Evolutionary conservation across 1,140 invertebrate genomes (phyloP), one percentile per base, ranked within the genome.

Genomic region (Aphelinus certus): DNA sequence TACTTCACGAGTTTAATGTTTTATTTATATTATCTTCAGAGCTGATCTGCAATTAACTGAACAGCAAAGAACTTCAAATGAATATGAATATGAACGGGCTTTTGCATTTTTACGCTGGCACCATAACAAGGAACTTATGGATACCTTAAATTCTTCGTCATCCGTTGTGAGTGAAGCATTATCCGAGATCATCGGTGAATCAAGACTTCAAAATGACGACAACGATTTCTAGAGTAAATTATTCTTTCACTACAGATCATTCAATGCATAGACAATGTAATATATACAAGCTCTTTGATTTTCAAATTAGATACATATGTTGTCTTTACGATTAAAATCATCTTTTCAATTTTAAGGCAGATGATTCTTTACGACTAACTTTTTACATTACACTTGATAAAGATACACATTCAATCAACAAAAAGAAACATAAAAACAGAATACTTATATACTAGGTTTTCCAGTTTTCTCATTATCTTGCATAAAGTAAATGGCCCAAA

Each of bases 21-120:
- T 10, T 5, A 26, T 26, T 26, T 26, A 26, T 26, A 26, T 26
- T 26, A 26, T 26, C 81, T 79, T 63, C 68, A 81, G 81, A 74
- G 43, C 71, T 45, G 79, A 77, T 64, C 74, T 68, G 58, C 73
- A 78, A 47, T 77, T 82, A 26, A 26, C 26, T 26, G 26, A 26
- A 26, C 26, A 26, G 51, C 76, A 77, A 3, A 64, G 79, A 47
- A 79, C 56, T n/a, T 45, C 80, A 47, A 81, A 69, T 47, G 77
- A 83, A 71, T 60, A 26, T 26, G 26, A 26, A 26, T 84, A 82
- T 47, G 82, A 85, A 65, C 78, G 81, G 78, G 81, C 77, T 4
- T 84, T 84, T 71, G 80, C 81, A 2, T 83, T 82, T n/a, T 76
- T 84, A 43, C 79, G 81, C 53, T 84, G 81, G 82, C 80, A 81